Conservation (phyloP, 2,797 vertebrate genomes). For the Propithecus deckenii region DNA sequence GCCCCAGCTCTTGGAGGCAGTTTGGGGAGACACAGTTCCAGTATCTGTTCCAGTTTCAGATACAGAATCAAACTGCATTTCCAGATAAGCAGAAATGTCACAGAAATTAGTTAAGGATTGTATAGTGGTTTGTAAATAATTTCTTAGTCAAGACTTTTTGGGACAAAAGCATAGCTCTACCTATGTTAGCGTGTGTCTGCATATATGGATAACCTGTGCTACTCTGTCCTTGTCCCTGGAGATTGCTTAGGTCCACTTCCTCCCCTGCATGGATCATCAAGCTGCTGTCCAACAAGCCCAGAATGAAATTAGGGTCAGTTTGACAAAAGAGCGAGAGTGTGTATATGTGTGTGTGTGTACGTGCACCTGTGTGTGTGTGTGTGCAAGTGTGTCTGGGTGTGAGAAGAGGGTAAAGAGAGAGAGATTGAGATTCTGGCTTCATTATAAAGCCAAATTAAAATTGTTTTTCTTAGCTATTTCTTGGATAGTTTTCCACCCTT, state of each 20-base stretch:
- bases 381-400: neutral
- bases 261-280: neutral
- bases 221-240: neutral
- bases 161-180: neutral
- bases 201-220: neutral
- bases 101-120: conserved; percentile 15
- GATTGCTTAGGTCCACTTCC: neutral
- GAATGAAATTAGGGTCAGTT: neutral
- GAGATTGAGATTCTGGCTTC: neutral
- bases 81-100: conserved; percentile 8
- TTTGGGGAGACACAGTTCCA: neutral
- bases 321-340: neutral
- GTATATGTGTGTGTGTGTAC: neutral
- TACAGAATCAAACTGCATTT: neutral
- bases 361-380: neutral
- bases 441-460: neutral
- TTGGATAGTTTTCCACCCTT: neutral
- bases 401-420: neutral
- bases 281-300: neutral
- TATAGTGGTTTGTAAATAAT: conserved; percentile 16
- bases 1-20: neutral
- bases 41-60: neutral
- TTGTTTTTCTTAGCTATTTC: conserved; percentile 11
- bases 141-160: neutral
- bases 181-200: neutral